A percentile compares a stretch with the other conserved stretches of the same genome.
Evolutionary conservation across 2,888 invertebrate species (phyloP).

Genomic region (Dynastes hyllus): DNA sequence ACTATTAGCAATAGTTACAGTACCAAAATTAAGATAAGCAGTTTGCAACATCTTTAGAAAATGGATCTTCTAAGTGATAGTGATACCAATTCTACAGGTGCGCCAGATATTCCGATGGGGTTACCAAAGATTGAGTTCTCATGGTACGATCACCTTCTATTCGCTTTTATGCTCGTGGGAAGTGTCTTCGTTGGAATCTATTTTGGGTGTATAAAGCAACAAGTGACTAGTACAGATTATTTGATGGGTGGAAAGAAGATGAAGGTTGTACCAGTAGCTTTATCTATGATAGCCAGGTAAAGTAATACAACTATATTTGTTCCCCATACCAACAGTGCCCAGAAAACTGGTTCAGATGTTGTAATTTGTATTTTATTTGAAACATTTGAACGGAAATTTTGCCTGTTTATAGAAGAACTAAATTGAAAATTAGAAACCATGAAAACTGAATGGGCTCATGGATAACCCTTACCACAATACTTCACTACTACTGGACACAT

Average conservation of each 20-base stretch:
- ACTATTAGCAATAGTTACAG: not conserved
- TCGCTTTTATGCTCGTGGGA: slow-evolving; percentile 71
- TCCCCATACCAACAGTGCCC: too few relatives aligned
- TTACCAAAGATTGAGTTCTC: slow-evolving; percentile 64
- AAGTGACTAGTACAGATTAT: slow-evolving; percentile 80
- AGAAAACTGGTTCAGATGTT: too few relatives aligned
- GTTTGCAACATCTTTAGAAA: not conserved
- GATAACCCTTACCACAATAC: too few relatives aligned
- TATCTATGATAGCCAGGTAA: slow-evolving; percentile 83
- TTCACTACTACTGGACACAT: too few relatives aligned
- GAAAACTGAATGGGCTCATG: too few relatives aligned
- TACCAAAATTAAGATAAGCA: not conserved
- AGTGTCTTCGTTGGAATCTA: slow-evolving; percentile 76
- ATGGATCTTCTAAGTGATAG: not conserved
- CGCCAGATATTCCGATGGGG: not conserved
- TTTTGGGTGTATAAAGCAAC: slow-evolving; percentile 75
- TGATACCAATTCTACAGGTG: not conserved
- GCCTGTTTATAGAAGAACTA: too few relatives aligned
- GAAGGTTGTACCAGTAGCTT: slow-evolving; percentile 81
- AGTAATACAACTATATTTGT: not conserved
- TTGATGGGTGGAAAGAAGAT: slow-evolving; percentile 82
- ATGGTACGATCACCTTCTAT: slow-evolving; percentile 74
- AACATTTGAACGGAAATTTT: too few relatives aligned
- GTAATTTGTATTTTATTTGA: too few relatives aligned
- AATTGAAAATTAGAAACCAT: too few relatives aligned